Evolutionary conservation across 2,797 vertebrate genomes (phyloP), one percentile per base, ranked within the genome.

Genomic region (Tenualosa ilisha): DNA sequence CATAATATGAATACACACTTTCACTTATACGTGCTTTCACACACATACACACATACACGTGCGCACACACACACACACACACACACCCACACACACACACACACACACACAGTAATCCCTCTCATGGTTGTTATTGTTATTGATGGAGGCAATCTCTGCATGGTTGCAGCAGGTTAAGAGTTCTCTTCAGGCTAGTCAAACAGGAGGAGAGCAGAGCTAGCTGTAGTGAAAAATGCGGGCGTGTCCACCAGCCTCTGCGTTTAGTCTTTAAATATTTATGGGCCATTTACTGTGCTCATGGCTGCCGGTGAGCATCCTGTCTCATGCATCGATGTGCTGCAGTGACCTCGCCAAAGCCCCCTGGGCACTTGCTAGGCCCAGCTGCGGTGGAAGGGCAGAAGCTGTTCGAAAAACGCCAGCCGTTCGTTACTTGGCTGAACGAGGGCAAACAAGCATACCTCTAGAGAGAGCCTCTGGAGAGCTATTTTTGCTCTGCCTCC

Each of bases 21-120:
- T 49, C 68, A 24, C 5, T 6, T 83, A 89, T 56, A 89, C 87
- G 90, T 79, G 86, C 82, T 9, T 63, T 43, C 54, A 86, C 68
- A 22, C 17, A 84, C 83, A 89, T 56, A 89, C 87, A 91, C 82
- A 86, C 82, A 15, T 63, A 49, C 54, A 46, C 88, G 13, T 65
- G 88, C 90, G 85, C 83, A 82, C 65, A n/a, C n/a, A 61, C 59
- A 31, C 63, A 72, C 11, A 8, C 65, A 17, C n/a, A 72, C 65
- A 31, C 84, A 89, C 87, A 91, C 82, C 86, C 82, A 15, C 63
- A 49, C 54, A 46, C 83, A 82, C 65, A n/a, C n/a, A 61, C 59
- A 31, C 63, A 72, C 11, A 8, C 65, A 17, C n/a, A 72, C 65
- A 31, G 24, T 51, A 13, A 8, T 61, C 20, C 22, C 15, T 17